Evolutionary conservation across 2,888 invertebrate species (phyloP).

Genomic region (Azorinus chamasolen): DNA sequence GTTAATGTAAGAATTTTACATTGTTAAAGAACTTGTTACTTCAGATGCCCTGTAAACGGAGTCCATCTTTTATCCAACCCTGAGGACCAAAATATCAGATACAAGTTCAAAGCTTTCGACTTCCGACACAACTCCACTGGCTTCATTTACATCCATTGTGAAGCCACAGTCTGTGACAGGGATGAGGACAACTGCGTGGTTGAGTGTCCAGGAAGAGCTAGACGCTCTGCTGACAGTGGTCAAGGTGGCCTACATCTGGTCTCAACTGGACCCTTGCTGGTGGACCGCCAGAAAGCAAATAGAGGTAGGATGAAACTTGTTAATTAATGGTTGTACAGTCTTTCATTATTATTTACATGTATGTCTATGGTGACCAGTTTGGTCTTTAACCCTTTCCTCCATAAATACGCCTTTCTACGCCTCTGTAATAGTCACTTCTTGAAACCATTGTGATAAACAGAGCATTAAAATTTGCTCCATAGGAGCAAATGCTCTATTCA

Average conservation of each 20-base stretch:
- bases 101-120: constrained; percentile 63
- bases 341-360: too few species aligned
- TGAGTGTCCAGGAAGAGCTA: constrained; percentile 43
- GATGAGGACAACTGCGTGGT: constrained; percentile 39
- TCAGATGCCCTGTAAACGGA: constrained; percentile 55
- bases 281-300: constrained; percentile 16
- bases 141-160: constrained; percentile 64
- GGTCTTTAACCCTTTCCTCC: too few species aligned
- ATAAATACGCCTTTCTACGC: too few species aligned
- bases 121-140: constrained; percentile 58
- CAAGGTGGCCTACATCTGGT: constrained; percentile 49
- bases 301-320: too few species aligned
- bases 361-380: too few species aligned
- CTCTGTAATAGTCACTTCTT: too few species aligned
- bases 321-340: too few species aligned
- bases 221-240: constrained; percentile 26
- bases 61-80: constrained; percentile 46
- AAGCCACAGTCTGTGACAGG: constrained; percentile 56
- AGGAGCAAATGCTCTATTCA: too few species aligned
- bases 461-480: too few species aligned
- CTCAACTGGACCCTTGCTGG: constrained; percentile 59
- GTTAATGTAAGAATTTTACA: too few species aligned
- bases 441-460: too few species aligned
- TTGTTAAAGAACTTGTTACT: too few species aligned
- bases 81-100: constrained; percentile 48